A percentile compares a stretch with the other conserved stretches of the same genome.
phyloP scores from a whole-genome alignment of 2,797 vertebrate species.

The Galago senegalensis region DNA sequence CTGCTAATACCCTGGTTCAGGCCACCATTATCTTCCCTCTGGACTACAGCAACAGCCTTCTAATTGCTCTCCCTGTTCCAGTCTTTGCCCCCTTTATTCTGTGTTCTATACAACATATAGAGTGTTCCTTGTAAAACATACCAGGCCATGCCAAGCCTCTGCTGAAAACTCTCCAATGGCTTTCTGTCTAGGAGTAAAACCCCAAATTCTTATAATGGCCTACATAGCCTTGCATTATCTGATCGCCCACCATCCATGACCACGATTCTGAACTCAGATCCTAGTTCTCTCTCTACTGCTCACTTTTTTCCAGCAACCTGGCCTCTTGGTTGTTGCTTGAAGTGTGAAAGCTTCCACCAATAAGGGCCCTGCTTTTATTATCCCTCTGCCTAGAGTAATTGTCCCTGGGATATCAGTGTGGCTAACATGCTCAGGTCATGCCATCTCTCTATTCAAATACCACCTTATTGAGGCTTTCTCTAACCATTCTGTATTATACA shows the following conservation, averaged over 20 bases:
- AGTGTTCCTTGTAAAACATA: not conserved
- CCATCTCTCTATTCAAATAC: not conserved
- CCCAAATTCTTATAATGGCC: not conserved
- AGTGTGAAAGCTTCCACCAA: not conserved
- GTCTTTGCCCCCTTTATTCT: not conserved
- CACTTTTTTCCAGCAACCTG: not conserved
- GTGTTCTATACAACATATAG: not conserved
- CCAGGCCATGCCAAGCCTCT: not conserved
- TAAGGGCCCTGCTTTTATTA: not conserved
- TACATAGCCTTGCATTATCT: not conserved
- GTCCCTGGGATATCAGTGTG: not conserved
- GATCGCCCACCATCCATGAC: not conserved
- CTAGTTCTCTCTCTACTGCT: not conserved
- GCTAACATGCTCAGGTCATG: not conserved
- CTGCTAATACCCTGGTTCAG: not conserved
- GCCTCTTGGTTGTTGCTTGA: not conserved
- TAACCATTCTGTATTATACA: not conserved
- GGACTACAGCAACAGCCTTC: not conserved
- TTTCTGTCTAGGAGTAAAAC: conserved; percentile 30
- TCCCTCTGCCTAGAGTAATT: not conserved
- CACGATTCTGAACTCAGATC: not conserved
- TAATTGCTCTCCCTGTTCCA: not conserved
- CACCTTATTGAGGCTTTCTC: not conserved
- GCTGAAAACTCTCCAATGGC: not conserved
- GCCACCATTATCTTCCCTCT: not conserved